Evolutionary conservation across 2,888 invertebrate genomes (phyloP).

Genomic region (Tribolium freemani): DNA sequence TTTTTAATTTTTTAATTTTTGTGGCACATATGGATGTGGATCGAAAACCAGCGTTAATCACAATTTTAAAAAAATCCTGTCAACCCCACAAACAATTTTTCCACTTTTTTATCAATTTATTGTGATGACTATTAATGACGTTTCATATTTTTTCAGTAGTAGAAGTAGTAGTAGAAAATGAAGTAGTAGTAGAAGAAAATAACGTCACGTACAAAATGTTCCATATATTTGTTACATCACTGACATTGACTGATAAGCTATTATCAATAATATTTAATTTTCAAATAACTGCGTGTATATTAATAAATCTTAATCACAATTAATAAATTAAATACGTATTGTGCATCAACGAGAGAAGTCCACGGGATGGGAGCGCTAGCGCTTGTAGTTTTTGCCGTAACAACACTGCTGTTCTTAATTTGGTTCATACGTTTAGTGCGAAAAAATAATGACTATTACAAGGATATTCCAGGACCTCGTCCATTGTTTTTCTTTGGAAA

Average conservation of each 20-base stretch:
- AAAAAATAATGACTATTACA: constrained; percentile 11
- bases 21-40: too few relatives aligned
- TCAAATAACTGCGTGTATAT: not conserved
- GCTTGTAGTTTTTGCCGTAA: not conserved
- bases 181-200: too few relatives aligned
- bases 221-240: not conserved
- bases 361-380: not conserved
- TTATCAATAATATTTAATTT: not conserved
- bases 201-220: not conserved
- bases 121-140: too few relatives aligned
- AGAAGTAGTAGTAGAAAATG: too few relatives aligned
- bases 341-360: not conserved
- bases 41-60: too few relatives aligned
- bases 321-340: not conserved
- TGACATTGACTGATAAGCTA: not conserved
- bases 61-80: too few relatives aligned
- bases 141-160: too few relatives aligned
- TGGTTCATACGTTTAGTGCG: not conserved
- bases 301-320: not conserved
- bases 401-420: not conserved
- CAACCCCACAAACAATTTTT: too few relatives aligned
- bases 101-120: too few relatives aligned
- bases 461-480: constrained; percentile 3
- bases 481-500: constrained; percentile 2
- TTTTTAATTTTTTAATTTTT: too few relatives aligned